Conservation (phyloP, 2,888 invertebrate species). For the Lepidocyrtinus sp. region DNA sequence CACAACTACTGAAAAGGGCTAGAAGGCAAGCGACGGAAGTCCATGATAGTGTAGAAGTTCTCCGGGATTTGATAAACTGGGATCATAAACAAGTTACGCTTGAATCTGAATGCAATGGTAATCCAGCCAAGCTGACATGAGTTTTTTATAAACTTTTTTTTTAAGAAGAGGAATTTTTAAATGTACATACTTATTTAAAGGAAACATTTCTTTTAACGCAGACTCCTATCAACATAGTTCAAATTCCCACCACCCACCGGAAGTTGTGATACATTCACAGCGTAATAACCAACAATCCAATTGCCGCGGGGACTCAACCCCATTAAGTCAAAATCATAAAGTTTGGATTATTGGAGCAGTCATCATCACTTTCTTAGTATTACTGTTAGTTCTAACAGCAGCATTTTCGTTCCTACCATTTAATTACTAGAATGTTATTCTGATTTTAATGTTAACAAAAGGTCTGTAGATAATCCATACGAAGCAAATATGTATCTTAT, state of each 20-base stretch:
- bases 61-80: conserved; percentile 52
- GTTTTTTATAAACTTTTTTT: background rate
- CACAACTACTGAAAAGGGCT: conserved; percentile 12
- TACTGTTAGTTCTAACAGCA: conserved; percentile 20
- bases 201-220: background rate
- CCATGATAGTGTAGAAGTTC: conserved; percentile 45
- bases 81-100: conserved; percentile 35
- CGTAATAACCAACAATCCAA: background rate
- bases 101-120: background rate
- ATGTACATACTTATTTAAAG: background rate
- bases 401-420: conserved; percentile 26
- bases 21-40: conserved; percentile 31
- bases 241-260: background rate
- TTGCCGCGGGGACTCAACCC: background rate
- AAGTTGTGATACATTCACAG: background rate
- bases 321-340: background rate
- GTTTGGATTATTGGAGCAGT: conserved; percentile 2
- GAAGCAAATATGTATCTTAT: too few species aligned
- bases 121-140: background rate
- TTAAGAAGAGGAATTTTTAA: background rate
- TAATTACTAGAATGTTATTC: too few species aligned
- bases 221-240: background rate
- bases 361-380: background rate
- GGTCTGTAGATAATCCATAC: background rate
- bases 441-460: background rate